Evolutionary conservation across 2,888 invertebrate genomes (phyloP).

Genomic region (Papilio elwesi): DNA sequence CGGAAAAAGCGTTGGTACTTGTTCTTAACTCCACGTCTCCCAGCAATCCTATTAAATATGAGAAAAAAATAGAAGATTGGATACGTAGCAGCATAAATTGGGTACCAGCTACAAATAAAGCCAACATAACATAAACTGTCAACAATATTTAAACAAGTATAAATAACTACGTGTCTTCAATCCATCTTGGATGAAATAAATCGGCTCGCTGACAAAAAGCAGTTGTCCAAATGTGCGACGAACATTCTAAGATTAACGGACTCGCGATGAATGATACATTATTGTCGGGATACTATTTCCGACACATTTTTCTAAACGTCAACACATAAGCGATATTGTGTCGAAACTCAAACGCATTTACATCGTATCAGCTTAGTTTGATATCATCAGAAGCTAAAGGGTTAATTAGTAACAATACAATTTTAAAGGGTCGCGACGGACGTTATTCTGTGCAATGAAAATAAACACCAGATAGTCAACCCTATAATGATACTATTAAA

Average conservation of each 20-base stretch:
- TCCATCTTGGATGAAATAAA: constrained; percentile 6
- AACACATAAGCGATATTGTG: not conserved
- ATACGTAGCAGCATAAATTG: too few species aligned
- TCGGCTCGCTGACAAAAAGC: constrained; percentile 11
- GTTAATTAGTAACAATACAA: too few species aligned
- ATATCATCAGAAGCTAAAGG: not conserved
- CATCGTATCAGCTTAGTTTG: not conserved
- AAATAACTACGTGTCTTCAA: not conserved
- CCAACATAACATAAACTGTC: not conserved
- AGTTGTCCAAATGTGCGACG: constrained; percentile 1
- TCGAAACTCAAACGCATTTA: not conserved
- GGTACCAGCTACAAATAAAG: too few species aligned
- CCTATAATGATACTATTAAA: constrained; percentile 36
- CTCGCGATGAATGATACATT: constrained; percentile 16
- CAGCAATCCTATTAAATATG: too few species aligned
- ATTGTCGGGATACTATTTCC: constrained; percentile 10
- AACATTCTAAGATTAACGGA: constrained; percentile 14
- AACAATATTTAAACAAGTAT: not conserved
- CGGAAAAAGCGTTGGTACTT: too few species aligned
- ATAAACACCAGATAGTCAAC: constrained; percentile 3
- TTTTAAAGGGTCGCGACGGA: too few species aligned
- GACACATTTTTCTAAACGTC: not conserved
- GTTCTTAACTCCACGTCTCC: too few species aligned
- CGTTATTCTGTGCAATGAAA: not conserved
- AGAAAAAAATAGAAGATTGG: too few species aligned